Conservation (phyloP, 2,797 vertebrate species). For the Acrocephalus scirpaceus region DNA sequence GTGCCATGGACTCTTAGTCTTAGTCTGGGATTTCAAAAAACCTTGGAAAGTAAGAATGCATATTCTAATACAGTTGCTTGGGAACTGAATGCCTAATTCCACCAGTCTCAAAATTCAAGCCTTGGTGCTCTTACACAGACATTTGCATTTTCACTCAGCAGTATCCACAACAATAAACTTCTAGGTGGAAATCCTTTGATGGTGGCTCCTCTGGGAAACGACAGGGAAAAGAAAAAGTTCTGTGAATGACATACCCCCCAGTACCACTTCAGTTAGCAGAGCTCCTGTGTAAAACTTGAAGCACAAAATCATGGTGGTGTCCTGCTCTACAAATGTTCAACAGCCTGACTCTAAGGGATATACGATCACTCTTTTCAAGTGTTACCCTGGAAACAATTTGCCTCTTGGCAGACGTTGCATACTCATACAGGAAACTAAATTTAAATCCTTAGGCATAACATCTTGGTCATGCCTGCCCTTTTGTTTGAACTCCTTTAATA, state of each 20-base stretch:
- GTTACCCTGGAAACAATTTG: conserved; percentile 75
- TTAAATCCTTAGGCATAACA: conserved; percentile 75
- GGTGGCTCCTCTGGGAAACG: neutral
- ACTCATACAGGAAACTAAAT: conserved; percentile 71
- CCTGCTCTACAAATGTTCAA: neutral
- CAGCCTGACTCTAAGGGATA: conserved; percentile 43
- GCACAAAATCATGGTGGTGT: neutral
- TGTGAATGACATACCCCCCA: neutral
- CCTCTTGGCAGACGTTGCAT: conserved; percentile 57
- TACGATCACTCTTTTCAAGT: conserved; percentile 50
- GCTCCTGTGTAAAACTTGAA: neutral
- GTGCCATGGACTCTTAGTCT: neutral
- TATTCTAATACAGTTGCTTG: neutral
- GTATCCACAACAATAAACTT: neutral
- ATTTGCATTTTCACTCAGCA: neutral
- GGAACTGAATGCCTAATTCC: neutral
- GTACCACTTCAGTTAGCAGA: neutral
- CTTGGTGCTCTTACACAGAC: neutral
- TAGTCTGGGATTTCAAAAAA: neutral
- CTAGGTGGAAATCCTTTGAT: neutral
- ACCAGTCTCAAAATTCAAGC: neutral
- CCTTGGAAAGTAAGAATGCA: neutral
- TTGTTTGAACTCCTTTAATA: conserved; percentile 71
- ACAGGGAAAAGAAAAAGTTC: neutral
- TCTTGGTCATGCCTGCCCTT: conserved; percentile 69